phyloP scores from a whole-genome alignment of 2,113 vertebrate species.

The Ranitomeya imitator region DNA sequence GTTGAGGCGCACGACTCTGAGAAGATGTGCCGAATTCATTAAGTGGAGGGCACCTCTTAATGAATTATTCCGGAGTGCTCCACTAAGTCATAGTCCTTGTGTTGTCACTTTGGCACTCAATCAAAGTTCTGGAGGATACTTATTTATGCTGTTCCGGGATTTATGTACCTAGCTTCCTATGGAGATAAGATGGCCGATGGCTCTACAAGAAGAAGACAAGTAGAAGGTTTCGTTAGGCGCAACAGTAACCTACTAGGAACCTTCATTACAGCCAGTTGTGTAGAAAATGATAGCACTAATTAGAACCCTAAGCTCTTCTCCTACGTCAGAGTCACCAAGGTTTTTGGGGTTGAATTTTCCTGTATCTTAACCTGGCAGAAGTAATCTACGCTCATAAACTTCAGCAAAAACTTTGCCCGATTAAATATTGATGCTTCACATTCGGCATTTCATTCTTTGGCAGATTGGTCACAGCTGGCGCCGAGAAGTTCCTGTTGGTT shows the following conservation, averaged over 20 bases:
- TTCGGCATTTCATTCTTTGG: slow-evolving; percentile 10
- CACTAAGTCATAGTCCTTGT: not conserved
- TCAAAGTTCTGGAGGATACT: not conserved
- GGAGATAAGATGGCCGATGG: not conserved
- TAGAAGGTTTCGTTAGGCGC: not conserved
- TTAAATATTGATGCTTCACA: slow-evolving; percentile 31
- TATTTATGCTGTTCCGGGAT: not conserved
- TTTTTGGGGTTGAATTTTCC: not conserved
- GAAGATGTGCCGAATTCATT: too few relatives aligned
- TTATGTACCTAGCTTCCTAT: not conserved
- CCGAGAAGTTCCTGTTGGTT: slow-evolving; percentile 26
- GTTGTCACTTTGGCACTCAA: not conserved
- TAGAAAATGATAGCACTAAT: not conserved
- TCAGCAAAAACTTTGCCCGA: slow-evolving; percentile 39
- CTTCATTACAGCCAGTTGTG: not conserved
- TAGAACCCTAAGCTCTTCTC: not conserved
- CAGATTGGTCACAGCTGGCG: slow-evolving; percentile 49
- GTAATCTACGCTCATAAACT: not conserved
- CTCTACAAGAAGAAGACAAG: not conserved
- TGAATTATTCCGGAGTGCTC: too few relatives aligned
- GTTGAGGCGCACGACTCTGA: too few relatives aligned
- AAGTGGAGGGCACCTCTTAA: too few relatives aligned
- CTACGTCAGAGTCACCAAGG: not conserved
- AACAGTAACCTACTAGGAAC: not conserved
- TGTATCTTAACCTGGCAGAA: not conserved